Base-by-base conservation (phyloP, 2,113 vertebrate genomes). In the Lophotis ruficrista region DNA sequence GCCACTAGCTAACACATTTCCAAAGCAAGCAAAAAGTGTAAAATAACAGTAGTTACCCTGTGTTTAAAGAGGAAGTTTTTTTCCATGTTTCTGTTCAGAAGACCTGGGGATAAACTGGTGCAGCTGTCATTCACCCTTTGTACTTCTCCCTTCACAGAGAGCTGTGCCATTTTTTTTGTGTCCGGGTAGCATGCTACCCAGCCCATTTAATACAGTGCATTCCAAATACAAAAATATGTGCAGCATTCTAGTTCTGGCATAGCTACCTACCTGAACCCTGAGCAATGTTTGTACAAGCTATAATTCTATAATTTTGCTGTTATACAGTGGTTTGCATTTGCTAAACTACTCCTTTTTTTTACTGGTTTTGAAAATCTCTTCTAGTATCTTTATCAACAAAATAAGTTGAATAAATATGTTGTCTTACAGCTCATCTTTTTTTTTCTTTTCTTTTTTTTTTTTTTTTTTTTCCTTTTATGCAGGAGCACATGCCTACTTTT, bases 401-500 rank as follows among this genome's bases (percentile, higher is more conserved):
- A 17, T 10, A 77, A 57, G 15, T 81, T 47, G 37, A 83, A 37
- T 53, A 61, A 83, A 53, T 60, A 13, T 24, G 8, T 89, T 88
- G 23, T 58, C 64, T 93, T 51, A 92, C 4, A 48, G 24, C 8
- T 90, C 5, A 20, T 60, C 1, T 41, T 28, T 53, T 56, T 57
- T 27, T 19, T 23, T n/a, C n/a, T 17, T 80, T 51, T 25, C 6
- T 50, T 37, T n/a, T 24, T 19, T 47, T 33, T 14, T 30, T 38
- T 23, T 58, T 19, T 50, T 30, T 20, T 33, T 28, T 77, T 30
- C 16, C 2, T 69, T 37, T 51, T 27, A n/a, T 48, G 7, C 94
- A 99, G 99, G 99, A 99, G 92, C 99, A 99, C 97, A 99, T 99
- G 99, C 99, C 99, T 66, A 99, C 99, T 20, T 99, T 99, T 96